Conservation (phyloP, 2,888 invertebrate species). For the Philhelius pedissequus region DNA sequence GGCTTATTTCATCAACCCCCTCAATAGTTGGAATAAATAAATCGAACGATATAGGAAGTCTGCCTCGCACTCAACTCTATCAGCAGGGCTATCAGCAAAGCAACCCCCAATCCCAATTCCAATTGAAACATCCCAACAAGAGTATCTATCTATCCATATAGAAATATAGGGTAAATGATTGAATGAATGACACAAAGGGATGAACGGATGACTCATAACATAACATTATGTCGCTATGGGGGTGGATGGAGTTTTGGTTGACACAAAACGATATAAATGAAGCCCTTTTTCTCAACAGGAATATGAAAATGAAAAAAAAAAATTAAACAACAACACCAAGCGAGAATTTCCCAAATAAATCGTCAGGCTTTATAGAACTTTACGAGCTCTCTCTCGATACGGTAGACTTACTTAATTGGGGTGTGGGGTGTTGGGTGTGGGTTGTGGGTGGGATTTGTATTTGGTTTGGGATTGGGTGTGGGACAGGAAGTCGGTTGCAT, state of each 20-base stretch:
- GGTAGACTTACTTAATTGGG: background rate
- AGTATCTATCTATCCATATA: constrained; percentile 11
- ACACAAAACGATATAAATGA: constrained; percentile 14
- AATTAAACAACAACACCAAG: constrained; percentile 13
- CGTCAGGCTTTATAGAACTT: constrained; percentile 25
- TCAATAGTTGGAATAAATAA: constrained; percentile 57
- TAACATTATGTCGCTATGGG: background rate
- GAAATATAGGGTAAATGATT: constrained; percentile 27
- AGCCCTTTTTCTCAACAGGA: constrained; percentile 5
- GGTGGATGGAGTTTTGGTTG: constrained; percentile 1
- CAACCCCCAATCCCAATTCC: constrained; percentile 32
- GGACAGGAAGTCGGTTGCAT: no score
- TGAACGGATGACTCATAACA: constrained; percentile 61
- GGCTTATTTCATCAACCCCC: constrained; percentile 23
- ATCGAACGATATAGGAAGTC: constrained; percentile 37
- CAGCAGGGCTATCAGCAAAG: background rate
- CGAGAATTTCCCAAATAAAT: background rate
- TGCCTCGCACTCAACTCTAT: background rate
- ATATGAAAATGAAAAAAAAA: background rate
- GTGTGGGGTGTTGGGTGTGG: background rate
- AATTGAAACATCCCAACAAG: constrained; percentile 1
- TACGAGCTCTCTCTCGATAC: background rate
- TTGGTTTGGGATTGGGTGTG: background rate
- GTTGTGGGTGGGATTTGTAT: no score
- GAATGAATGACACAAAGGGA: constrained; percentile 43